Conservation (phyloP, 92 coral and sea anemone species). For the Muricea muricata region DNA sequence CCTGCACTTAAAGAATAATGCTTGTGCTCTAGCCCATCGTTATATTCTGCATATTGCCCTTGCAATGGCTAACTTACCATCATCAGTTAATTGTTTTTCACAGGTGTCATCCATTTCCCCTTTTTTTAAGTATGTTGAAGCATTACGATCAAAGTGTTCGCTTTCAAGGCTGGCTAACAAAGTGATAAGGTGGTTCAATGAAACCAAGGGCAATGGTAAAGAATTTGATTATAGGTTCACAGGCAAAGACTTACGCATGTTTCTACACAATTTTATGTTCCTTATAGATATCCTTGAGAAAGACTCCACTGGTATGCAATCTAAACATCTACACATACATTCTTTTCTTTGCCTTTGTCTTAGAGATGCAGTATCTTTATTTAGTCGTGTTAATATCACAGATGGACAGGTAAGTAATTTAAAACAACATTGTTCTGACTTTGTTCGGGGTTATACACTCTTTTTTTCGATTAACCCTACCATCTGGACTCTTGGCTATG, state of each 20-base stretch:
- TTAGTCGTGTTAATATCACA: background rate
- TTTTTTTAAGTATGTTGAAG: background rate
- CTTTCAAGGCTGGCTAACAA: slow-evolving; percentile 9
- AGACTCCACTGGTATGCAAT: background rate
- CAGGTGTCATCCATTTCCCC: background rate
- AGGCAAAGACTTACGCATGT: slow-evolving; percentile 4
- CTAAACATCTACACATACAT: too few relatives aligned
- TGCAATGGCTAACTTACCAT: background rate
- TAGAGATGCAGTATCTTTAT: background rate
- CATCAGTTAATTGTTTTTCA: background rate
- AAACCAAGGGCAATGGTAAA: background rate
- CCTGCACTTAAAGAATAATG: too few relatives aligned
- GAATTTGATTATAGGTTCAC: slow-evolving; percentile 6
- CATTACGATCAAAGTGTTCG: background rate
- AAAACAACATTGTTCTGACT: background rate
- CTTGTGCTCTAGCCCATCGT: background rate
- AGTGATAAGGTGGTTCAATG: slow-evolving; percentile 10
- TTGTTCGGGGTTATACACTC: background rate
- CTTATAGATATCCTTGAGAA: background rate
- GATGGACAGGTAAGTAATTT: background rate
- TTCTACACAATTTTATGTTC: background rate
- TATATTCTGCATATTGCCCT: background rate
- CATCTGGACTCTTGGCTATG: background rate
- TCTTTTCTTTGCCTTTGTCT: background rate
- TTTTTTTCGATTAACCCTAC: background rate